Base-by-base conservation (phyloP, 2,888 invertebrate species). In the Steinernema scapterisci region DNA sequence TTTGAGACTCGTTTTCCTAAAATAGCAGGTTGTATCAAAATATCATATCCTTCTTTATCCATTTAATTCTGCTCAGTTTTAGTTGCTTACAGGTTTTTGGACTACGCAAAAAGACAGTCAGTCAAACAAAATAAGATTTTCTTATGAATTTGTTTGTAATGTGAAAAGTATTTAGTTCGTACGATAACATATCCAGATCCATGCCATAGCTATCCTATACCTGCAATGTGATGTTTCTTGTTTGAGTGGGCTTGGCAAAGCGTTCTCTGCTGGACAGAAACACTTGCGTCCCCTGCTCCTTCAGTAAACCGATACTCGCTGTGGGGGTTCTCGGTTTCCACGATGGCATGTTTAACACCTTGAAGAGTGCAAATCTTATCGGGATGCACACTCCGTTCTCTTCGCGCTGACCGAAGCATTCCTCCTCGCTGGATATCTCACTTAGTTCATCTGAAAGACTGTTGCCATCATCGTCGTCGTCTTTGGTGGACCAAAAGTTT, bases 351-450 rank as follows among this genome's bases (percentile, higher is more conserved):
- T n/a, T 63, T 31, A 38, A 16, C 11, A 63, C 16, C 16, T 27
- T 31, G 25, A 63, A 31, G 16, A 63, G 11, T 25, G 23, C 38
- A 16, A 25, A 27, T 16, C 19, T 63, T n/a, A 25, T n/a, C 11
- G 63, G 63, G 16, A 63, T 25, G 27, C 23, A 16, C 31, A 63
- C 5, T 31, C 63, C 63, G 25, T 13, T 63, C 31, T 31, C 25
- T n/a, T 63, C 25, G 31, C 31, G 11, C 31, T 63, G 31, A 16
- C 25, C 63, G 19, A 31, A 16, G 27, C 63, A 63, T 27, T 63
- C 63, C 9, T 63, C 63, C 11, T 63, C 63, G 19, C 25, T 63
- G 11, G 63, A 63, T 63, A 63, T 16, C 19, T 63, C 63, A n/a
- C 63, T 63, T 5, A 63, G 63, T 27, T 25, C 63, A 1, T 9